phyloP scores from a whole-genome alignment of 2,888 invertebrate genomes.

The Itoplectis maculator region DNA sequence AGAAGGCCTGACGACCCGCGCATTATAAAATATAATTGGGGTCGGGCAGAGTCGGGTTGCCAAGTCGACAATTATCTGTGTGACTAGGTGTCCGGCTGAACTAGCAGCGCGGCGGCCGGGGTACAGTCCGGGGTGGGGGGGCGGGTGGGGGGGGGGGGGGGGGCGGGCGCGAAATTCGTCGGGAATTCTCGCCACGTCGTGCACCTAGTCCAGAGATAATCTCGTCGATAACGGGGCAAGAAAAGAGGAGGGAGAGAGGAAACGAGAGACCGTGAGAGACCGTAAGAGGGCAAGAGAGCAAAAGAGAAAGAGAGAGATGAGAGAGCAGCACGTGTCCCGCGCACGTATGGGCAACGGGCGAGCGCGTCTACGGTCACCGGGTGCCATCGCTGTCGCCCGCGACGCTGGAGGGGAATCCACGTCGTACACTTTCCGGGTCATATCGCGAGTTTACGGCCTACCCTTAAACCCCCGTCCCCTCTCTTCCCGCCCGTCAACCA shows the following conservation, averaged over 20 bases:
- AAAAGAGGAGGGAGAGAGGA: constrained; percentile 15
- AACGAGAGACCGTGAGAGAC: constrained; percentile 12
- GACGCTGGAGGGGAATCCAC: constrained; percentile 62
- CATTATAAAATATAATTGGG: constrained; percentile 9
- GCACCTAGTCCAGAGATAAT: constrained; percentile 54
- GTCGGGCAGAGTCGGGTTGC: constrained; percentile 1
- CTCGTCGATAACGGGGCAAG: constrained; percentile 54
- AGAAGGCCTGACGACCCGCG: too few species aligned
- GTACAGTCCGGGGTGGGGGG: too few species aligned
- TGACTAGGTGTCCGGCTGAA: not conserved
- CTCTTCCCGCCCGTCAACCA: too few species aligned
- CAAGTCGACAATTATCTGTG: constrained; percentile 43
- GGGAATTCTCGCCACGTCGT: constrained; percentile 61
- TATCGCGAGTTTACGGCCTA: constrained; percentile 69
- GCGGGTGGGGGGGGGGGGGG: too few species aligned
- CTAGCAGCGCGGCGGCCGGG: too few species aligned
- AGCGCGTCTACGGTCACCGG: constrained; percentile 52
- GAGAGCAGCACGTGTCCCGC: constrained; percentile 58
- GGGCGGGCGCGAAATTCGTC: constrained; percentile 38
- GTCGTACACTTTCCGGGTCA: constrained; percentile 61
- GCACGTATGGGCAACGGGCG: constrained; percentile 25
- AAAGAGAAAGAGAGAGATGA: constrained; percentile 52
- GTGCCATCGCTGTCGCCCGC: constrained; percentile 65
- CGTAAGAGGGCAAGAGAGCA: constrained; percentile 5
- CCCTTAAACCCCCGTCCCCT: constrained; percentile 51